Percentiles rank a stretch among this genome's conserved stretches.
Evolutionary conservation across 2,113 vertebrate species (phyloP).

Genomic region (Gopherus flavomarginatus): DNA sequence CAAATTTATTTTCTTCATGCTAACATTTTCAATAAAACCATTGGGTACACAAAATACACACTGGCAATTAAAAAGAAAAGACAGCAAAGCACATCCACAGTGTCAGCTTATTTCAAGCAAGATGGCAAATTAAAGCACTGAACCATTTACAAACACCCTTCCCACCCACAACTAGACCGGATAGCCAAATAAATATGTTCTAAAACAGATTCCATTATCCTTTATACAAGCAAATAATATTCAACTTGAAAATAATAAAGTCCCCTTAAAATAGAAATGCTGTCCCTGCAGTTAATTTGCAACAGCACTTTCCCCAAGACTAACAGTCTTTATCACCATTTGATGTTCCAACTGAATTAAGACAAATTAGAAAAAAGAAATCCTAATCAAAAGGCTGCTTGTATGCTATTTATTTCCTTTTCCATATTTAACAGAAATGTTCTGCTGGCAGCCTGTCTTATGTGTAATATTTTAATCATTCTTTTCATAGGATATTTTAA

Average conservation of each 20-base stretch:
- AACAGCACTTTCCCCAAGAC: neutral
- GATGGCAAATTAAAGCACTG: neutral
- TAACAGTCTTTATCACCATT: neutral
- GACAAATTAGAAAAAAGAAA: neutral
- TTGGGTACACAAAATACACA: neutral
- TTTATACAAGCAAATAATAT: neutral
- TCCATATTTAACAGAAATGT: neutral
- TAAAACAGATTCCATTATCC: neutral
- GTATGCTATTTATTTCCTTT: neutral
- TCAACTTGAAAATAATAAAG: neutral
- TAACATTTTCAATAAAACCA: neutral
- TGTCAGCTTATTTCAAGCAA: neutral
- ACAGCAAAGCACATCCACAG: neutral
- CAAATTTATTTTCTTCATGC: neutral
- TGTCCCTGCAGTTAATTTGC: neutral
- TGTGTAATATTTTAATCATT: neutral
- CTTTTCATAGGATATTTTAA: neutral
- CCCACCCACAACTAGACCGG: neutral
- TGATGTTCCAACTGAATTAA: neutral
- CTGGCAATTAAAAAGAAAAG: accelerated
- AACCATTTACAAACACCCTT: neutral
- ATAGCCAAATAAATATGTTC: neutral
- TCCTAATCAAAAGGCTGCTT: neutral
- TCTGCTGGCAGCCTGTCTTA: neutral
- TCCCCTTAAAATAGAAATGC: neutral